Evolutionary conservation across 2,797 vertebrate genomes (phyloP), one percentile per base, ranked within the genome.

Genomic region (Diplodus sargus): DNA sequence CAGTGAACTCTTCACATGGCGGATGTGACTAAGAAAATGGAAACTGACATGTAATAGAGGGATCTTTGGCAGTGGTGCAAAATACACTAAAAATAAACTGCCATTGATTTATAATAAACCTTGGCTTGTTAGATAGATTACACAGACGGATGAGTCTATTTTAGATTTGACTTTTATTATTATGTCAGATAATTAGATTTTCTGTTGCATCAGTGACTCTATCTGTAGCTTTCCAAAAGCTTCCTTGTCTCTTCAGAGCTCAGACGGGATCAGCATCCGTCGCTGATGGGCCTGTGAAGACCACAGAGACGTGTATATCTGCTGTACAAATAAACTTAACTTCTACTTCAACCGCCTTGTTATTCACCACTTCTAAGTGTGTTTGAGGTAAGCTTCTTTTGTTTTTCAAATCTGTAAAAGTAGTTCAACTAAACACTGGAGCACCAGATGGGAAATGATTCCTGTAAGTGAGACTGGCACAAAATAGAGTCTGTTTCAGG

Each of bases 1-100:
- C 22, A 13, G 9, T 65, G 28, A 74, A 73, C 61, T 62, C 34
- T 22, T 16, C 12, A 53, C 16, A 4, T 18, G 52, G 4, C 3
- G 53, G 63, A 75, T 18, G 25, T 81, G 84, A 83, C 39, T 20
- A 54, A 74, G 49, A n/a, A 62, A 56, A 9, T 74, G 22, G 52
- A 70, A 60, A 74, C 1, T 16, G 22, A 72, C 2, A 5, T 8
- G 1, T 53, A 51, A 48, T 13, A 20, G 51, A n/a, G 5, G 5
- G 4, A 5, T 43, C 10, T 47, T 11, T 14, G 14, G 8, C 2
- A 18, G 2, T 18, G 73, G 2, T n/a, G 73, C 23, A 34, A 49
- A 76, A 47, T 66, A 34, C 6, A 28, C 25, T 17, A 11, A 18
- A 61, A 56, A 70, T 65, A 49, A 47, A 47, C 2, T 7, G 3